Conservation (phyloP, 2,113 vertebrate genomes). For the Pelmatolapia mariae region DNA sequence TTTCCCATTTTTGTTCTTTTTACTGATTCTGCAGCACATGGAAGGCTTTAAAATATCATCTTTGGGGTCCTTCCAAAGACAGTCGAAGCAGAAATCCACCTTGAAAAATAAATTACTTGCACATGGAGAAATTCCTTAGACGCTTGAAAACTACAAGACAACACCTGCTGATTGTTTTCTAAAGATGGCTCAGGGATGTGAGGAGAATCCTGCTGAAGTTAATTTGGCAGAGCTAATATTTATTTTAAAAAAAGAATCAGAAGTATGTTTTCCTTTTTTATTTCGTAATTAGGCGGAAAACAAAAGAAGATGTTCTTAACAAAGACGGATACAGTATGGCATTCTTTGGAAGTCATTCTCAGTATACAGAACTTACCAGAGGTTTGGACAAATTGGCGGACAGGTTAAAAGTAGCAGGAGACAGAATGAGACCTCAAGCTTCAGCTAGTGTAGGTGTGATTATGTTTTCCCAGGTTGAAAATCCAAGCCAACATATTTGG, state of each 20-base stretch:
- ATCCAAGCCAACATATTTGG: neutral
- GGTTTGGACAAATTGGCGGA: neutral
- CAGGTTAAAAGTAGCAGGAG: neutral
- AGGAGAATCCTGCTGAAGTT: neutral
- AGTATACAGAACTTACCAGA: neutral
- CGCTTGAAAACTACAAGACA: neutral
- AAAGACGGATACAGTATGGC: neutral
- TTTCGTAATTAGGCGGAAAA: neutral
- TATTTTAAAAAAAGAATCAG: neutral
- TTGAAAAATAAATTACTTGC: conserved; percentile 12
- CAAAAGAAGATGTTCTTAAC: neutral
- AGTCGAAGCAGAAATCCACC: neutral
- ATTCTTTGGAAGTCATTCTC: neutral
- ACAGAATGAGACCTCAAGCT: neutral
- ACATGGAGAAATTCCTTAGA: neutral
- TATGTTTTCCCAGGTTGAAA: neutral
- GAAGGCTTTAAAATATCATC: neutral
- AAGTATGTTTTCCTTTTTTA: neutral
- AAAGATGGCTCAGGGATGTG: neutral
- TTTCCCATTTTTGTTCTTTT: neutral
- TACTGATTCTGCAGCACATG: neutral
- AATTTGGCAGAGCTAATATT: neutral
- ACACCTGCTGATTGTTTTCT: neutral
- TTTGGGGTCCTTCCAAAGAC: neutral
- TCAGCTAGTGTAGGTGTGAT: neutral